Conservation (phyloP, 2,888 invertebrate species). For the Alloscopus bannaensis region DNA sequence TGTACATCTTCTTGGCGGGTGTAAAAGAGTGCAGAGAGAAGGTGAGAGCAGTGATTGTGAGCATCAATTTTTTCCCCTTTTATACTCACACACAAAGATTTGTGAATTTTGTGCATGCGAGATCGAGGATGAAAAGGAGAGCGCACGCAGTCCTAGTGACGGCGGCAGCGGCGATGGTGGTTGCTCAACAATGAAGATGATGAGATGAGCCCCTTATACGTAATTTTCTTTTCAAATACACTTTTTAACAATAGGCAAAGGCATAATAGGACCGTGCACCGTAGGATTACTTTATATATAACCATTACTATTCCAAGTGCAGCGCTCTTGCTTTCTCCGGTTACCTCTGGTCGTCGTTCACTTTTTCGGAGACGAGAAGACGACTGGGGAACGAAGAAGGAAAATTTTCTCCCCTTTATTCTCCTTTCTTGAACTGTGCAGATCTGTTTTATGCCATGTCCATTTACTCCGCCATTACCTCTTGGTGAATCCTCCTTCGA, state of each 20-base stretch:
- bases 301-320: conserved; percentile 10
- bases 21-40: not conserved
- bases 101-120: too few species aligned
- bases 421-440: conserved; percentile 29
- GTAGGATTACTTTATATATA: conserved; percentile 27
- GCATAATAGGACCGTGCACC: conserved; percentile 16
- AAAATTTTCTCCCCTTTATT: not conserved
- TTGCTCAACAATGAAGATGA: conserved; percentile 36
- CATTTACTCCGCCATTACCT: conserved; percentile 57
- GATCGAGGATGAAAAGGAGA: too few species aligned
- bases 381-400: not conserved
- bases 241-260: conserved; percentile 20
- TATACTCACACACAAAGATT: too few species aligned
- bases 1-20: too few species aligned
- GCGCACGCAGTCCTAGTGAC: too few species aligned
- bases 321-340: too few species aligned
- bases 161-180: too few species aligned
- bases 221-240: conserved; percentile 42
- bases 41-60: too few species aligned
- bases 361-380: too few species aligned
- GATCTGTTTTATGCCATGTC: conserved; percentile 51
- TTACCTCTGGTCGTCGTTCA: too few species aligned
- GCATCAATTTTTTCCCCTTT: too few species aligned
- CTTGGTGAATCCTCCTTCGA: conserved; percentile 41
- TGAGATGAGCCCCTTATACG: conserved; percentile 13